phyloP scores from a whole-genome alignment of 2,888 invertebrate genomes.

The Brachylomia viminalis region DNA sequence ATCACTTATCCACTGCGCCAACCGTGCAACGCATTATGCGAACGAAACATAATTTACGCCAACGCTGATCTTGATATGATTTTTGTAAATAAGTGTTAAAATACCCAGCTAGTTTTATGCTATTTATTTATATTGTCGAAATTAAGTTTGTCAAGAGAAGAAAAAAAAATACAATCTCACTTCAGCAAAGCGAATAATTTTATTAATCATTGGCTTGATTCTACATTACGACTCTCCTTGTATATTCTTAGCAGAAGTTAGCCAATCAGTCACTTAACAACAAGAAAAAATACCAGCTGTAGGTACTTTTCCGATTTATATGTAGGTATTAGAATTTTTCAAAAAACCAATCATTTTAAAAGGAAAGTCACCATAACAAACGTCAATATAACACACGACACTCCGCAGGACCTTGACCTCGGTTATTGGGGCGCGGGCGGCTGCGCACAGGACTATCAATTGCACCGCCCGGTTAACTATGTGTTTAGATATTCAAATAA shows the following conservation, averaged over 20 bases:
- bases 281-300: background rate
- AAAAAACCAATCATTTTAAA: background rate
- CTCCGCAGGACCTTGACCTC: slow-evolving; percentile 39
- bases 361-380: background rate
- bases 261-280: background rate
- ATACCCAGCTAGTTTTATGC: background rate
- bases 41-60: background rate
- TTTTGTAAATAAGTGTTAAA: background rate
- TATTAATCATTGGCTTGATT: no score
- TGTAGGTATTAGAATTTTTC: background rate
- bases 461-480: slow-evolving; percentile 5
- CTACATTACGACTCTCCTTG: background rate
- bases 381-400: slow-evolving; percentile 3
- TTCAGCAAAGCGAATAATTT: background rate
- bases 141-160: background rate
- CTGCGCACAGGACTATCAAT: slow-evolving; percentile 32
- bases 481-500: background rate
- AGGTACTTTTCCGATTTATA: no score
- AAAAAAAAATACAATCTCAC: background rate
- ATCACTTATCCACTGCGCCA: no score
- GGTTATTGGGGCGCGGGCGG: slow-evolving; percentile 38
- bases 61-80: background rate
- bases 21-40: no score
- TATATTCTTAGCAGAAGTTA: no score
- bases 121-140: background rate